A percentile compares a stretch with the other conserved stretches of the same genome.
Conservation (phyloP, 64 coral and sea anemone genomes). For the Catalaphyllia jardinei region DNA sequence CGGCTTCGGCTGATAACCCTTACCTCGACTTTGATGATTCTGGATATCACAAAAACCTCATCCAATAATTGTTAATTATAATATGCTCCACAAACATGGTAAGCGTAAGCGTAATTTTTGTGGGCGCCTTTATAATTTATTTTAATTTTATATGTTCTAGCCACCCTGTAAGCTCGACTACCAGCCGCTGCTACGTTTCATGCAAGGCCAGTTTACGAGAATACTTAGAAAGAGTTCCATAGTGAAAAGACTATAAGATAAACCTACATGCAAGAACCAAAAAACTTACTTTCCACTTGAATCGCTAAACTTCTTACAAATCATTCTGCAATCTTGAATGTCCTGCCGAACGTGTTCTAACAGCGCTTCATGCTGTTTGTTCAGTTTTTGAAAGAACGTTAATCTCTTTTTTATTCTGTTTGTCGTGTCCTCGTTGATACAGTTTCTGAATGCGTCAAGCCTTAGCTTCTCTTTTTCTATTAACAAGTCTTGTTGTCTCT, state of each 20-base stretch:
- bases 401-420: slow-evolving; percentile 89
- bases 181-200: too few relatives aligned
- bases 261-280: too few relatives aligned
- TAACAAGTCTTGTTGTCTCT: slow-evolving; percentile 80
- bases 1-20: too few relatives aligned
- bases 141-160: too few relatives aligned
- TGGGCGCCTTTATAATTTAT: too few relatives aligned
- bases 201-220: neutral
- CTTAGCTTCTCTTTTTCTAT: slow-evolving; percentile 97
- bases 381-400: slow-evolving; percentile 82
- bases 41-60: too few relatives aligned
- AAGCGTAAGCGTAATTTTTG: too few relatives aligned
- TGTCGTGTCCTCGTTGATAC: slow-evolving; percentile 97
- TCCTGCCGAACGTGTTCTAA: slow-evolving; percentile 89
- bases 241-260: neutral
- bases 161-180: too few relatives aligned
- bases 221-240: neutral
- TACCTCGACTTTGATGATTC: too few relatives aligned
- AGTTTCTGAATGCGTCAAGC: slow-evolving; percentile 92
- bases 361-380: slow-evolving; percentile 85
- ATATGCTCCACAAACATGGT: too few relatives aligned
- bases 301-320: slow-evolving; percentile 89
- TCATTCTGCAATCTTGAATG: slow-evolving; percentile 91
- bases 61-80: too few relatives aligned
- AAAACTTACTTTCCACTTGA: slow-evolving; percentile 62